These are phyloP conservation scores for Emys orbicularis DNA, from an alignment of 2,797 vertebrate species.

Conservation along the genomic window DNA sequence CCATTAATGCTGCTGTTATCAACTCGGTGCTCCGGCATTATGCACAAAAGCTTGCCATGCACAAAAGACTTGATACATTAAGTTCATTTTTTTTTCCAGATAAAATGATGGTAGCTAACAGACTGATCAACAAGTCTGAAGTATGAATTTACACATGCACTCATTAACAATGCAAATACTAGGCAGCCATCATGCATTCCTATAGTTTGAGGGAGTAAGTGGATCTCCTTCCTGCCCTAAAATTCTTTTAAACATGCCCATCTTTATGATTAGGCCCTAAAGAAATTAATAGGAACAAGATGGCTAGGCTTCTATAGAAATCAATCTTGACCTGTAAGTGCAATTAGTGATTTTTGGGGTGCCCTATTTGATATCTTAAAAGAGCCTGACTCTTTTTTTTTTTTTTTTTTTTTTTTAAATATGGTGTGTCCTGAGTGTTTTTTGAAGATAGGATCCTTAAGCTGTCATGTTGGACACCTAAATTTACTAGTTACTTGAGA, in stretches of 20 bases:
- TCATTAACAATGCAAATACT: neutral
- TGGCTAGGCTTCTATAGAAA: neutral
- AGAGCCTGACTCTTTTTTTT: neutral
- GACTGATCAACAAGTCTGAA: neutral
- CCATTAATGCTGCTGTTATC: neutral
- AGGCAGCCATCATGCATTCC: neutral
- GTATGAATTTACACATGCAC: neutral
- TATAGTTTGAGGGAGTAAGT: neutral
- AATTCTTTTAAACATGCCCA: neutral
- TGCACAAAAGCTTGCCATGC: neutral
- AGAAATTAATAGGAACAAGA: neutral
- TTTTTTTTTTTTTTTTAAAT: neutral
- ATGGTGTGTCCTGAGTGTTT: neutral
- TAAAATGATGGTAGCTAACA: neutral
- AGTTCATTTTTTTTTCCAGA: rapidly evolving
- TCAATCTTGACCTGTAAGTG: neutral
- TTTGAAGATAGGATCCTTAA: neutral
- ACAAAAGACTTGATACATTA: neutral
- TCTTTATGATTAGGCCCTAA: neutral
- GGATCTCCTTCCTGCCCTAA: neutral
- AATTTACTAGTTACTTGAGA: rapidly evolving
- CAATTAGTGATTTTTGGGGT: neutral
- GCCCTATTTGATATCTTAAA: neutral
- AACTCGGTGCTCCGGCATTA: neutral
- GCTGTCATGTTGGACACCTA: neutral